Evolutionary conservation across 1,140 invertebrate genomes (phyloP).

Genomic region (Drosophila repleta): DNA sequence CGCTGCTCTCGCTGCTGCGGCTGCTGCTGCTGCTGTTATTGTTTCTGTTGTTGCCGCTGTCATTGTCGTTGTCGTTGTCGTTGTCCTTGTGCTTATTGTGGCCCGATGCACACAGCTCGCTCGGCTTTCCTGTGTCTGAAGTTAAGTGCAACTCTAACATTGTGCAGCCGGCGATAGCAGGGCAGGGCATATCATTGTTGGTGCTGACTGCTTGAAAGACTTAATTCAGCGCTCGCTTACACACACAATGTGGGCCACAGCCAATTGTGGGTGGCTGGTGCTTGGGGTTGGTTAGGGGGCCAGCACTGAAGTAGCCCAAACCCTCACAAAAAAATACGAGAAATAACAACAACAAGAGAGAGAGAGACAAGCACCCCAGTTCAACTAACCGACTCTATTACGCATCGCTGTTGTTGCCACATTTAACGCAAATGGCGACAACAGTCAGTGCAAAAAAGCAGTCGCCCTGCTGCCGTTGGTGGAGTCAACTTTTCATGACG

Average conservation of each 20-base stretch:
- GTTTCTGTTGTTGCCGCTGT: constrained; percentile 22
- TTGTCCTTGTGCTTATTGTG: constrained; percentile 75
- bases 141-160: constrained; percentile 82
- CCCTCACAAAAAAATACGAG: not conserved
- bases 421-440: constrained; percentile 79
- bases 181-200: constrained; percentile 74
- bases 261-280: constrained; percentile 17
- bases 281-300: not conserved
- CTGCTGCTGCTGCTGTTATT: not conserved
- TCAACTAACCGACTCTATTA: constrained; percentile 76
- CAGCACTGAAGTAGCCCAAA: constrained; percentile 10
- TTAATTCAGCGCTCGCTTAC: constrained; percentile 66
- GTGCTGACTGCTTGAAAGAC: constrained; percentile 68
- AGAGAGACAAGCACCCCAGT: constrained; percentile 7
- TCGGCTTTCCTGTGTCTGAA: constrained; percentile 75
- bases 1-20: not conserved
- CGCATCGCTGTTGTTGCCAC: constrained; percentile 42
- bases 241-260: constrained; percentile 23
- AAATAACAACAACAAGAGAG: constrained; percentile 2
- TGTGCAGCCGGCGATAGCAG: constrained; percentile 64
- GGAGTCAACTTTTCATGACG: constrained; percentile 62
- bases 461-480: constrained; percentile 11
- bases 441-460: constrained; percentile 60
- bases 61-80: constrained; percentile 44
- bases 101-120: constrained; percentile 47